Base-by-base conservation (phyloP, 1,140 invertebrate genomes). In the Drosophila athabasca region DNA sequence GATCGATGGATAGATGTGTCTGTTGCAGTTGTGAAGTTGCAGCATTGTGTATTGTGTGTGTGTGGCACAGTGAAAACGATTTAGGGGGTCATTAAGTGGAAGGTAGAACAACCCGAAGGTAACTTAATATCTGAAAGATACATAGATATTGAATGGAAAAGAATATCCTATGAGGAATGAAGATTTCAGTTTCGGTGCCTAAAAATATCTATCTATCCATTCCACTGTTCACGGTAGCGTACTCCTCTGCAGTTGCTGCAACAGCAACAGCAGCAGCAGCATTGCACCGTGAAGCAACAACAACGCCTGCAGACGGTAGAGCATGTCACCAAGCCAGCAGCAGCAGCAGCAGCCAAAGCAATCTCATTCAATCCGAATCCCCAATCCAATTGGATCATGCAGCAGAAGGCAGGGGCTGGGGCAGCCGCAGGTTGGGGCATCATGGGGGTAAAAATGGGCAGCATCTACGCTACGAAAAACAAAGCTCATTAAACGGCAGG, bases 401-500 rank as follows among this genome's bases (percentile, higher is more conserved):
- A 31, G 64, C 45, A 48, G 29, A 19, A 51, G 29, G 41, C 50
- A 43, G 45, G 7, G 13, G 26, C 35, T 15, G 9, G n/a, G 45
- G 43, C 51, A 31, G 3, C n/a, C 9, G 17, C 17, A 19, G 17
- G 17, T 19, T 19, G 43, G 19, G 57, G 22, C 48, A 43, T 43
- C 68, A 48, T 52, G 43, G 31, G 67, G 60, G 53, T 59, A 48
- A 45, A 73, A 79, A 59, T 41, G 43, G 35, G 51, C 50, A 68
- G 41, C 55, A 61, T 50, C 26, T 39, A 49, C 35, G 11, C 5
- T 39, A 39, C 35, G 62, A 59, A 76, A 59, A 55, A 85, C 59
- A 85, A 84, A 85, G 75, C 76, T 85, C 80, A 85, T 85, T 80
- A 80, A 85, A 76, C 55, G 58, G 71, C 43, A 68, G 43, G 8